Evolutionary conservation across 2,888 invertebrate genomes (phyloP), one percentile per base, ranked within the genome.

Genomic region (Cetonia aurata): DNA sequence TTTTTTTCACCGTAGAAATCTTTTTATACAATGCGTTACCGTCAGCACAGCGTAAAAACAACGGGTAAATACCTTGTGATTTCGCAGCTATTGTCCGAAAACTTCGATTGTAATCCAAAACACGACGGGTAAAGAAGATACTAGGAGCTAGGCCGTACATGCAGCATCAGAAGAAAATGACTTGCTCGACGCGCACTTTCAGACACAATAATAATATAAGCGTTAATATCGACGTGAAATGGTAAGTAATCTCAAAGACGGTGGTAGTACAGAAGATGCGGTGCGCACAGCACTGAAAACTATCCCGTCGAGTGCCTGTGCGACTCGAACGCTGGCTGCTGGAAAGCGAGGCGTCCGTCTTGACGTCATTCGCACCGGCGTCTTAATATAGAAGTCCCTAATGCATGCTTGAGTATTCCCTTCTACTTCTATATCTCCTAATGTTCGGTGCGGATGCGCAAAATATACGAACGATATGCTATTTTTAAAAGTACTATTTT

Each of bases 221-320:
- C 37, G 37, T 37, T 8, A 37, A 37, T 9, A 6, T 25, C 25
- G 4, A 25, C 1, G 1, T 25, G 25, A 37, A 37, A 8, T 37
- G 4, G 10, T 37, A 9, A 8, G 37, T 37, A 37, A 15, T 55
- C 31, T 13, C 12, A n/a, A 37, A 33, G 37, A 31, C 8, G n/a
- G 57, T 37, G 55, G 25, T 44, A 42, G n/a, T 10, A 15, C 55
- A 42, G 69, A 67, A 69, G 75, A 70, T 9, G 37, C 74, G 74
- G 74, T 77, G 73, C 75, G 74, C 77, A 74, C 75, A 75, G 75
- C 76, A 77, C 77, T 77, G 74, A 69, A 60, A 70, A 68, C 67
- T 68, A 70, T 59, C 57, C 56, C 60, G 70, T 60, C 65, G 67
- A 44, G 67, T 69, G 56, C 66, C 69, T 69, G 67, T 72, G 42